phyloP scores from a whole-genome alignment of 2,797 vertebrate genomes.

The Neosilurus mollespiculum region DNA sequence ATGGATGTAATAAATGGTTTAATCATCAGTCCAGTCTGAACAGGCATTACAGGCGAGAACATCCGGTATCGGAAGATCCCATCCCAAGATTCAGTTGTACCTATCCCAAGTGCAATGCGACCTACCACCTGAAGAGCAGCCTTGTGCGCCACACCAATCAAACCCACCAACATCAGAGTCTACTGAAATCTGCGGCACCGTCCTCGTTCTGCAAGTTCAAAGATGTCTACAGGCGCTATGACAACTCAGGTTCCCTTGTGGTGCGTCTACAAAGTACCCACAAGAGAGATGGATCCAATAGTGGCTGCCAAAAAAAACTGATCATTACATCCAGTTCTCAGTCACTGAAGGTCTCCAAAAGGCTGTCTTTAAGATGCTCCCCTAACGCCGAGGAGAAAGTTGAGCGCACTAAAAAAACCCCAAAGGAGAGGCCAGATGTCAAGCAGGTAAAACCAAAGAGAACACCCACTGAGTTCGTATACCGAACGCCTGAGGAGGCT shows the following conservation, averaged over 20 bases:
- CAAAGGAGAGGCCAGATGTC: background rate
- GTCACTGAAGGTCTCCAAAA: conserved; percentile 59
- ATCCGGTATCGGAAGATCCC: conserved; percentile 71
- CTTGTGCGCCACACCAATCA: conserved; percentile 82
- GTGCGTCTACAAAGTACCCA: conserved; percentile 83
- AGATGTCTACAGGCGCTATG: conserved; percentile 81
- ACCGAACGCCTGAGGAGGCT: conserved; percentile 89
- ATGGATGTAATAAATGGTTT: conserved; percentile 82
- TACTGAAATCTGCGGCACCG: conserved; percentile 54
- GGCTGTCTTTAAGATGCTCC: conserved; percentile 45
- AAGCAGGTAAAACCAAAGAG: conserved; percentile 14
- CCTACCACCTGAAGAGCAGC: conserved; percentile 89
- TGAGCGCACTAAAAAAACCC: conserved; percentile 31
- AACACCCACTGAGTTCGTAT: conserved; percentile 47
- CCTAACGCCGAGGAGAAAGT: conserved; percentile 49
- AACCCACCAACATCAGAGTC: conserved; percentile 69
- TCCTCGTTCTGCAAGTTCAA: conserved; percentile 84
- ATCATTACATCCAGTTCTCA: conserved; percentile 68
- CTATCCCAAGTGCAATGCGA: conserved; percentile 81
- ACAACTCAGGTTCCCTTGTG: conserved; percentile 85
- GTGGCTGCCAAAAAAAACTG: conserved; percentile 79
- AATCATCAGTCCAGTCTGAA: conserved; percentile 75
- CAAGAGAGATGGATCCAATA: conserved; percentile 76
- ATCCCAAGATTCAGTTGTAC: conserved; percentile 84
- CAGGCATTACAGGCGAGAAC: conserved; percentile 77